Percentiles rank a stretch among this genome's conserved stretches.
Conservation (phyloP, 2,888 invertebrate genomes). For the Cabera pusaria region DNA sequence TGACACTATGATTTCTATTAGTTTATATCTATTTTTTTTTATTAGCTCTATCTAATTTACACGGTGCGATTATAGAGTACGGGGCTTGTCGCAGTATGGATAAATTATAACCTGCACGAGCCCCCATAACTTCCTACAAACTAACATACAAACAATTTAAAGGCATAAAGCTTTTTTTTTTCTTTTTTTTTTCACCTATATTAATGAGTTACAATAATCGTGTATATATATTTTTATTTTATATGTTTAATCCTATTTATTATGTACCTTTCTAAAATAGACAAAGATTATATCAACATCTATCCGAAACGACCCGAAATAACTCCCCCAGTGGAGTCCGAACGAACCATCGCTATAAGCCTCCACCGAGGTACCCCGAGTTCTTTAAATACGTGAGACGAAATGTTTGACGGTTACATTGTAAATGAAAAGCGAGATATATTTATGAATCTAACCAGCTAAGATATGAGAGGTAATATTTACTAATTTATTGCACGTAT, state of each 20-base stretch:
- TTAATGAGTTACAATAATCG: conserved; percentile 75
- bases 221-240: conserved; percentile 83
- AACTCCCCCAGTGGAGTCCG: too few species aligned
- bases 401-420: conserved; percentile 46
- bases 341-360: too few species aligned
- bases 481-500: conserved; percentile 78
- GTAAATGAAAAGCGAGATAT: conserved; percentile 69
- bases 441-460: conserved; percentile 73
- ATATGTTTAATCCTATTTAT: conserved; percentile 75
- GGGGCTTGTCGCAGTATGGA: conserved; percentile 58
- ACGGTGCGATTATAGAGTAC: conserved; percentile 70
- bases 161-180: conserved; percentile 79
- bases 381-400: conserved; percentile 44
- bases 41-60: conserved; percentile 73
- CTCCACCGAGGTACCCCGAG: too few species aligned
- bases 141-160: conserved; percentile 80
- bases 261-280: conserved; percentile 79
- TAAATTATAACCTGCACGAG: conserved; percentile 62
- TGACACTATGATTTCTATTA: conserved; percentile 46
- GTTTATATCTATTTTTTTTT: conserved; percentile 55
- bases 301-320: too few species aligned
- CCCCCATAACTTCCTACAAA: conserved; percentile 63
- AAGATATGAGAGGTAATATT: conserved; percentile 73
- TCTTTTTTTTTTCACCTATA: conserved; percentile 65
- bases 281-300: conserved; percentile 79